A percentile compares a stretch with the other conserved stretches of the same genome.
Evolutionary conservation across 2,113 vertebrate genomes (phyloP).

Genomic region (Eira barbara): DNA sequence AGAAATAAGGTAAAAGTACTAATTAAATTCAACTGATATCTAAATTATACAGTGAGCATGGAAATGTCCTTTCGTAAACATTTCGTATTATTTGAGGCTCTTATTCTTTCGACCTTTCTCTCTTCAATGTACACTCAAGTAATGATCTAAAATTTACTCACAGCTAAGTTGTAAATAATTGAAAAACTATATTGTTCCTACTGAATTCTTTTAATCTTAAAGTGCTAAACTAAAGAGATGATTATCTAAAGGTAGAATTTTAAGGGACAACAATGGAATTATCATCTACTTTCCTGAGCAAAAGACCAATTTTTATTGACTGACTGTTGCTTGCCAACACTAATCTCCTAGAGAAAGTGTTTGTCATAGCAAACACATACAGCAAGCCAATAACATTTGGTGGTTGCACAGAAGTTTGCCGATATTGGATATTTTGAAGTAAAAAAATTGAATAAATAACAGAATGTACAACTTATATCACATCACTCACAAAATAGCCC

Average conservation of each 20-base stretch:
- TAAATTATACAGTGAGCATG: neutral
- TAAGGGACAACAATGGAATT: neutral
- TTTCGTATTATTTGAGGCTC: neutral
- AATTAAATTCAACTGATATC: neutral
- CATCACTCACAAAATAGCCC: neutral
- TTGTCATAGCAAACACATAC: neutral
- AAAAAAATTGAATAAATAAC: conserved; percentile 53
- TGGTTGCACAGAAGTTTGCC: neutral
- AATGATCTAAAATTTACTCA: neutral
- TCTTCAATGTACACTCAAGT: neutral
- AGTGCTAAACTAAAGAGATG: neutral
- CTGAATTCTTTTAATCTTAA: neutral
- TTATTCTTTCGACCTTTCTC: neutral
- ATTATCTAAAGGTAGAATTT: neutral
- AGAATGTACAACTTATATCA: neutral
- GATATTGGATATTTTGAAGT: conserved; percentile 7
- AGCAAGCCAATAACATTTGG: neutral
- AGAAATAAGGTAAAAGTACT: neutral
- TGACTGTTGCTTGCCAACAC: neutral
- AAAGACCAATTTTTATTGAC: neutral
- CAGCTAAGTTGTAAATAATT: neutral
- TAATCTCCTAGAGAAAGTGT: neutral
- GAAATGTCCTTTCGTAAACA: neutral
- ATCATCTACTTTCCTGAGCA: neutral
- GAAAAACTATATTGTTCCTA: neutral